These are phyloP conservation scores for Orius insidiosus DNA, from an alignment of 1,140 invertebrate genomes.

Conservation along the genomic window DNA sequence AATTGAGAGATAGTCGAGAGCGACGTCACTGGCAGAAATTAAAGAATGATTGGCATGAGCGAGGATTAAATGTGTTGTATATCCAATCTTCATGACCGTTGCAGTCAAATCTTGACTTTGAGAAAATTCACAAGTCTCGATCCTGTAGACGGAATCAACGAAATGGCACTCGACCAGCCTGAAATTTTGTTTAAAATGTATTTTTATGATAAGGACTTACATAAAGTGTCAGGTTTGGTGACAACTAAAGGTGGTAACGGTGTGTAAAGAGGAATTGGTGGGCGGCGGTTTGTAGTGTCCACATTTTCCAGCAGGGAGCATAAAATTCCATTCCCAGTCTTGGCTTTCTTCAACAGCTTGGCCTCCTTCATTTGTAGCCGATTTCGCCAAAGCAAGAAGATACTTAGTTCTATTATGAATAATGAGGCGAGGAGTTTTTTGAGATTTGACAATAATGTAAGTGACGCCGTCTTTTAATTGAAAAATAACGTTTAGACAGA, in stretches of 20 bases:
- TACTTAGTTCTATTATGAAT: conserved; percentile 33
- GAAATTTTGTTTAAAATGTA: neutral
- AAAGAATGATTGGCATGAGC: conserved; percentile 20
- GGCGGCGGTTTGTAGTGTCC: conserved; percentile 5
- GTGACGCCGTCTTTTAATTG: conserved; percentile 31
- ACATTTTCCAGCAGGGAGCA: conserved; percentile 9
- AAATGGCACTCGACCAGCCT: conserved; percentile 20
- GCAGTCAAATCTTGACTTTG: conserved; percentile 19
- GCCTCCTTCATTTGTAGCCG: conserved; percentile 12
- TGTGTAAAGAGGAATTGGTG: neutral
- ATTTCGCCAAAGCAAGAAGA: conserved; percentile 13
- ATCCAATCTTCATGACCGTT: conserved; percentile 17
- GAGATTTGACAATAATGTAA: conserved; percentile 36
- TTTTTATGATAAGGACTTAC: neutral
- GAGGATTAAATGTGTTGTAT: conserved; percentile 19
- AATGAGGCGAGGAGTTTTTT: conserved; percentile 36
- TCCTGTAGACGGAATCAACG: conserved; percentile 16
- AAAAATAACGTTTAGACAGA: conserved; percentile 11
- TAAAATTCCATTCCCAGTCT: conserved; percentile 17
- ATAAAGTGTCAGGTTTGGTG: conserved; percentile 4
- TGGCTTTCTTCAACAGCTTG: conserved; percentile 8
- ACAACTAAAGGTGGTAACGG: conserved; percentile 14
- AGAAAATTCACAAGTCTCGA: conserved; percentile 18
- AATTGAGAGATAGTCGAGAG: conserved; percentile 13
- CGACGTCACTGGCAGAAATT: conserved; percentile 20